These are phyloP conservation scores for Malacoctenus gilli DNA, from an alignment of 2,797 vertebrate genomes.

Conservation along the genomic window DNA sequence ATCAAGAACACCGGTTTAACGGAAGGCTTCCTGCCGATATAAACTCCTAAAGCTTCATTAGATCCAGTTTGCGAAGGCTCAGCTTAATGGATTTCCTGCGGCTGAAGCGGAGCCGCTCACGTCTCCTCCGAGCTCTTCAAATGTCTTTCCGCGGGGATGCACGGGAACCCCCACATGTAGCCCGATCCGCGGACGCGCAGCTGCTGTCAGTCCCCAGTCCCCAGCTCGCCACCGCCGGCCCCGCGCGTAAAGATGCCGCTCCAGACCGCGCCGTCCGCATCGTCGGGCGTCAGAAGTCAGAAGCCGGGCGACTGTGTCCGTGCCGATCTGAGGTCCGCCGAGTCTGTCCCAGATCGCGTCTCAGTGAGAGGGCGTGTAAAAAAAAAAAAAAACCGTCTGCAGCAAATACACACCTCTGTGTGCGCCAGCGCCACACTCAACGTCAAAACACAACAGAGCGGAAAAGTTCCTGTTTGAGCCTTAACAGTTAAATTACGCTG, in stretches of 20 bases:
- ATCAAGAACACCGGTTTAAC: background rate
- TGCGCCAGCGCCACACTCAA: too few relatives aligned
- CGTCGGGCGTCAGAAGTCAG: slow-evolving; percentile 39
- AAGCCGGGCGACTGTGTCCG: slow-evolving; percentile 11
- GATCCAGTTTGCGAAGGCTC: slow-evolving; percentile 54
- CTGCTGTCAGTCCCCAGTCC: slow-evolving; percentile 58
- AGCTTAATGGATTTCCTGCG: slow-evolving; percentile 54
- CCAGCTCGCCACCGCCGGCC: slow-evolving; percentile 34
- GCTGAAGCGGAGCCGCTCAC: slow-evolving; percentile 38
- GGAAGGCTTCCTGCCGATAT: slow-evolving; percentile 38
- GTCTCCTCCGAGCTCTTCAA: slow-evolving; percentile 67
- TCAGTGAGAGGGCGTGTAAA: slow-evolving; percentile 57
- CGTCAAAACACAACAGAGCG: too few relatives aligned
- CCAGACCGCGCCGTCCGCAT: slow-evolving; percentile 47
- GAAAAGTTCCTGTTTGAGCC: too few relatives aligned
- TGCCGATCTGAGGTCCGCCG: slow-evolving; percentile 42
- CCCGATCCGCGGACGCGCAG: slow-evolving; percentile 62
- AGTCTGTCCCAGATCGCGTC: slow-evolving; percentile 37
- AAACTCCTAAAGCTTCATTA: slow-evolving; percentile 28
- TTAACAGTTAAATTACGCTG: too few relatives aligned
- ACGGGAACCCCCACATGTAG: slow-evolving; percentile 56
- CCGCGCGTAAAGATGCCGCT: slow-evolving; percentile 45
- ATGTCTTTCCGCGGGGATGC: slow-evolving; percentile 64
- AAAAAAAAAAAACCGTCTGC: too few relatives aligned
- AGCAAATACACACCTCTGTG: too few relatives aligned